Evolutionary conservation across 2,888 invertebrate species (phyloP), one percentile per base, ranked within the genome.

Genomic region (Taenaris catops): DNA sequence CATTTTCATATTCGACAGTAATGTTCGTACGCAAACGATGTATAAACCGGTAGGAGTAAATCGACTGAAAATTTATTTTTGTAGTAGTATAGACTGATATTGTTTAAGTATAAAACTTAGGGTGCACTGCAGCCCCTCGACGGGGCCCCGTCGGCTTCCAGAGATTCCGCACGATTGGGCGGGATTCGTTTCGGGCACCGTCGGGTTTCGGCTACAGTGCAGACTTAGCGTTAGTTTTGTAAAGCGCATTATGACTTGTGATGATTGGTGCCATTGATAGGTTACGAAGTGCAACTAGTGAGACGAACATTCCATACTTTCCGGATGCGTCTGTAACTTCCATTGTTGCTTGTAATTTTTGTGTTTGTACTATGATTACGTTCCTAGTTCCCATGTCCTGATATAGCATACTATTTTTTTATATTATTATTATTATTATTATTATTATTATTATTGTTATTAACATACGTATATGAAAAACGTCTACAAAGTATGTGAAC

Each of bases 231-330:
- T 43, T 57, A 57, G 54, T 53, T 49, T 46, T 49, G 44, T 57
- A 53, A 81, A 79, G 81, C 71, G 79, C 83, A 76, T 81, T 81
- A 71, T 81, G 68, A 81, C 73, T 79, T 83, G 84, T 84, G 84
- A 86, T 86, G 84, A 80, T 75, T 74, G 84, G 84, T 86, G 84
- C 84, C 84, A 86, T 81, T 83, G 83, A 78, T 84, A 84, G 83
- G 61, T 70, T 80, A 84, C 70, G 80, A 69, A 68, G 68, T 70
- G 75, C 69, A 63, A 72, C 66, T 68, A 58, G 62, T 63, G 55
- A 61, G 70, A 62, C 57, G 70, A 63, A 61, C 71, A 56, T 63
- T 68, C 68, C 58, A 59, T 58, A 61, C 69, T 70, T 71, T 63
- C 64, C 53, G 70, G 63, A 63, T 63, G 69, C 46, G 53, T 68